Percentiles rank a stretch among this genome's conserved stretches.
These are phyloP conservation scores for Theodoxus fluviatilis DNA, from an alignment of 2,888 invertebrate genomes.

Conservation along the genomic window DNA sequence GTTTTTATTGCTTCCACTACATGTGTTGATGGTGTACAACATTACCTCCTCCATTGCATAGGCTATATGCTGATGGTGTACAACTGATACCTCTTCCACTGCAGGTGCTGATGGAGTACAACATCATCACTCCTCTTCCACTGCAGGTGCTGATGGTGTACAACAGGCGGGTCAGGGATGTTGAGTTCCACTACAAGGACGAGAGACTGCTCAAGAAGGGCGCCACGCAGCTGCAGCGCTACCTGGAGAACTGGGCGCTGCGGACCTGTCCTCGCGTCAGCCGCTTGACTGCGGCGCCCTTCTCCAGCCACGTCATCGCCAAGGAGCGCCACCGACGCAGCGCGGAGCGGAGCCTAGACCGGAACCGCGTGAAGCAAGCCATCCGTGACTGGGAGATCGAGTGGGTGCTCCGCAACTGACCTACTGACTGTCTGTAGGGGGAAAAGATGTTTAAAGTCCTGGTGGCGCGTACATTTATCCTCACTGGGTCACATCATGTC, in stretches of 20 bases:
- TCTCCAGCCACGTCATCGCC: conserved; percentile 23
- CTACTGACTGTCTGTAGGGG: no score
- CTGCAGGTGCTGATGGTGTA: conserved; percentile 32
- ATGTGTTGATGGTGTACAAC: no score
- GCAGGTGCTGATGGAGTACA: conserved; percentile 10
- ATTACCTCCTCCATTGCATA: no score
- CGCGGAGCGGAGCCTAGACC: conserved; percentile 25
- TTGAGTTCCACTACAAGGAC: conserved; percentile 29
- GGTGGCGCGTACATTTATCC: no score
- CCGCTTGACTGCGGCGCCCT: conserved; percentile 32
- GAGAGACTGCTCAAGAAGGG: conserved; percentile 22
- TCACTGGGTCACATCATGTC: no score
- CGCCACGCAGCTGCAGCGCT: conserved; percentile 28
- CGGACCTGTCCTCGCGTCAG: conserved; percentile 27
- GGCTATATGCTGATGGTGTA: no score
- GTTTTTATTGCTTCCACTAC: no score
- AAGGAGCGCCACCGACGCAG: conserved; percentile 26
- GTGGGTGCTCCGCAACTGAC: no score
- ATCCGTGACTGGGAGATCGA: conserved; percentile 32
- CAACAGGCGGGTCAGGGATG: conserved; percentile 29
- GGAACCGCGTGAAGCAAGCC: conserved; percentile 26
- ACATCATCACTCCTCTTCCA: not conserved
- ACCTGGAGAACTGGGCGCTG: conserved; percentile 32
- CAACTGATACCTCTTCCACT: not conserved
- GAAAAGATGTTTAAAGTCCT: no score